phyloP scores from a whole-genome alignment of 2,113 vertebrate genomes.

The Microcebus murinus region DNA sequence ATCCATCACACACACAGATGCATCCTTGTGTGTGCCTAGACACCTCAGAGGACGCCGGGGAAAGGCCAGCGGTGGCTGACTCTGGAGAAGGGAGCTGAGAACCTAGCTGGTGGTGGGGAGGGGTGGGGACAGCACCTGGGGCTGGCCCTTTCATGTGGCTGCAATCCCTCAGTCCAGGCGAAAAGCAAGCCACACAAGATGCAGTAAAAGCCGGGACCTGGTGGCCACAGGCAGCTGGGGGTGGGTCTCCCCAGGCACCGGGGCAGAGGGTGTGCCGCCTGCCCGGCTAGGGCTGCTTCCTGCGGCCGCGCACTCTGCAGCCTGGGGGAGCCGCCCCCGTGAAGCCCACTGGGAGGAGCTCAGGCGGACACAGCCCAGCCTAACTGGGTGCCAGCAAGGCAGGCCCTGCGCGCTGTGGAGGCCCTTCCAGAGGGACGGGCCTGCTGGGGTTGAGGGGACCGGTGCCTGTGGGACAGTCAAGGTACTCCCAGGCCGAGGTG shows the following conservation, averaged over 20 bases:
- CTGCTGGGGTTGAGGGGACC: background rate
- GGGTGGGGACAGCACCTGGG: too few relatives aligned
- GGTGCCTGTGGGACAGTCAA: background rate
- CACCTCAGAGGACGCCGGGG: background rate
- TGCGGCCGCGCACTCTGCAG: too few relatives aligned
- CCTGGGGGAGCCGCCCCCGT: background rate
- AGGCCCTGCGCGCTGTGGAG: background rate
- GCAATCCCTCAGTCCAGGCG: too few relatives aligned
- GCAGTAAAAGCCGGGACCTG: background rate
- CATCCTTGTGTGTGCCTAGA: background rate
- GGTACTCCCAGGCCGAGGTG: too few relatives aligned
- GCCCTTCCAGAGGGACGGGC: background rate
- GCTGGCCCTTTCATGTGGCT: background rate
- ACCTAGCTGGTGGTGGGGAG: too few relatives aligned
- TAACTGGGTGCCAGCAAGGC: background rate
- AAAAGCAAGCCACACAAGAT: background rate
- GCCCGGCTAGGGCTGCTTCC: background rate
- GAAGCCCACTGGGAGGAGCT: background rate
- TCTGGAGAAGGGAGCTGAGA: background rate
- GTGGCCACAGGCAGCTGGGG: background rate
- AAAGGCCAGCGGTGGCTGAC: background rate
- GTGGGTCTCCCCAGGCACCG: background rate
- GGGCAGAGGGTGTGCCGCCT: background rate
- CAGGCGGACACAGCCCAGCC: background rate
- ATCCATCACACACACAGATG: fast-evolving